Percentiles rank a stretch among this genome's conserved stretches.
These are phyloP conservation scores for Drosophila kohkoa DNA, from an alignment of 1,140 invertebrate genomes.

Conservation along the genomic window DNA sequence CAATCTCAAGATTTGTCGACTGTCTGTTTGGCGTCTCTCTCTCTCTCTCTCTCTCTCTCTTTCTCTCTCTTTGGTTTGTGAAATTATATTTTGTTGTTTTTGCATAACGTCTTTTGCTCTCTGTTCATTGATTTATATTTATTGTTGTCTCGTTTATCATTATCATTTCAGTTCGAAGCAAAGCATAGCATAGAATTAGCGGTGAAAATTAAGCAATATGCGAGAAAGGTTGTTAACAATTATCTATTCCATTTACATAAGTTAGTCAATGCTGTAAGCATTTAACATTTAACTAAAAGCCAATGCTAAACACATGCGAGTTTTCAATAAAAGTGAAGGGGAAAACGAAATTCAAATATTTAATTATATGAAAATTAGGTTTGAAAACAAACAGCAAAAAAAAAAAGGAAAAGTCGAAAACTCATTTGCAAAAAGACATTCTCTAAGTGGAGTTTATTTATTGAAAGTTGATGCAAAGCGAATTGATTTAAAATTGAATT, in stretches of 20 bases:
- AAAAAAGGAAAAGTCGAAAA: constrained; percentile 20
- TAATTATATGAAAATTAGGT: constrained; percentile 53
- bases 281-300: constrained; percentile 13
- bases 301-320: constrained; percentile 6
- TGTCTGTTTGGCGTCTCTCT: constrained; percentile 7
- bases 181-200: constrained; percentile 59
- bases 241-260: constrained; percentile 68
- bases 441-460: not conserved
- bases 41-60: not conserved
- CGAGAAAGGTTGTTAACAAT: constrained; percentile 50
- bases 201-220: constrained; percentile 69
- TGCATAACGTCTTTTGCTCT: constrained; percentile 61
- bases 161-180: constrained; percentile 12
- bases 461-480: not conserved
- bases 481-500: no score
- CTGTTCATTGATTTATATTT: constrained; percentile 11
- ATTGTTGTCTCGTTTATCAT: constrained; percentile 34
- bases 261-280: constrained; percentile 23
- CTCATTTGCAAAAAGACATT: not conserved
- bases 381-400: not conserved
- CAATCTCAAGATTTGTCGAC: constrained; percentile 31
- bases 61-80: constrained; percentile 13
- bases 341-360: constrained; percentile 46
- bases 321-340: constrained; percentile 70
- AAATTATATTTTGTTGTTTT: constrained; percentile 41